phyloP scores from a whole-genome alignment of 2,797 vertebrate genomes.

The Gadopsis marmoratus region DNA sequence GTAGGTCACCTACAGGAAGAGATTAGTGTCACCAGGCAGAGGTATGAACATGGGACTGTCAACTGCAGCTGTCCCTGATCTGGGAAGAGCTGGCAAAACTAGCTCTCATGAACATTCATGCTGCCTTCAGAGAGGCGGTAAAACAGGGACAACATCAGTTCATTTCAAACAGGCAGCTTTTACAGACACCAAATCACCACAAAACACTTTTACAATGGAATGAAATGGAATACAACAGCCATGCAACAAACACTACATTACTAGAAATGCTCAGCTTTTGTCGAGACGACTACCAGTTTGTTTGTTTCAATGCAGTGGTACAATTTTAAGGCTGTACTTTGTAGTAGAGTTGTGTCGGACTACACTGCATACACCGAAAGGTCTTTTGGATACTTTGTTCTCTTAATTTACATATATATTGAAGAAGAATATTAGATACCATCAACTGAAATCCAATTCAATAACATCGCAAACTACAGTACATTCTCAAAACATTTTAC shows the following conservation, averaged over 20 bases:
- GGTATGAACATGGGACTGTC: conserved; percentile 74
- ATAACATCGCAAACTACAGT: background rate
- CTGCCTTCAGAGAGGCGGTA: conserved; percentile 27
- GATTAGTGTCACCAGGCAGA: conserved; percentile 81
- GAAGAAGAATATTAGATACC: background rate
- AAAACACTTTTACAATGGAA: background rate
- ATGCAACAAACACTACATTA: background rate
- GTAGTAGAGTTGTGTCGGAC: background rate
- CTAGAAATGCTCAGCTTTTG: background rate
- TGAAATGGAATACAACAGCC: background rate
- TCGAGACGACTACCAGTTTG: background rate
- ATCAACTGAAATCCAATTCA: background rate
- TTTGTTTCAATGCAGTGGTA: background rate
- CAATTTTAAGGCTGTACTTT: background rate
- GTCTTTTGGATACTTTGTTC: background rate
- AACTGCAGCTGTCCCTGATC: conserved; percentile 69
- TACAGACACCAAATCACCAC: background rate
- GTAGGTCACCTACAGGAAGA: conserved; percentile 80
- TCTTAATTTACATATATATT: background rate
- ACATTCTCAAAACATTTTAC: background rate
- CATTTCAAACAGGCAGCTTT: background rate
- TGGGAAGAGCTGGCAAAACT: conserved; percentile 48
- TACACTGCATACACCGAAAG: background rate
- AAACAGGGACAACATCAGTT: conserved; percentile 3
- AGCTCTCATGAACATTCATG: conserved; percentile 44